These are phyloP conservation scores for Macrochelys suwanniensis DNA, from an alignment of 2,797 vertebrate species.

Conservation along the genomic window DNA sequence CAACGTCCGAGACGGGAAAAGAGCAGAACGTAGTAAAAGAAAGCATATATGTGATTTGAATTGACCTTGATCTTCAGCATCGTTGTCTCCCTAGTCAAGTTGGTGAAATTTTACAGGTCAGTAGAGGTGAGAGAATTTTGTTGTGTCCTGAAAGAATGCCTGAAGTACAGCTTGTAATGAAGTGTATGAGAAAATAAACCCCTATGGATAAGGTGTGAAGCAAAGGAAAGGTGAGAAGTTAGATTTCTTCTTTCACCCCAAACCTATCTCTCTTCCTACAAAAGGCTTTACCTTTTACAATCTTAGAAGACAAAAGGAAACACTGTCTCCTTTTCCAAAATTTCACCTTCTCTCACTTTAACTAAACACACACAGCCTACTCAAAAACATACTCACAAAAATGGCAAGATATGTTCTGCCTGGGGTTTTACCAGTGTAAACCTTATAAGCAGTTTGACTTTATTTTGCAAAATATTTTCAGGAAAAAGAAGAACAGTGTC, in stretches of 20 bases:
- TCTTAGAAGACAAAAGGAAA: not conserved
- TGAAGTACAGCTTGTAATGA: not conserved
- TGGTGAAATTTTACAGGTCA: not conserved
- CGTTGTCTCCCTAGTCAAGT: not conserved
- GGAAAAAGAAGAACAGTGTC: not conserved
- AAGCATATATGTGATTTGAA: not conserved
- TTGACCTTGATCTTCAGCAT: not conserved
- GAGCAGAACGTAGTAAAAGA: not conserved
- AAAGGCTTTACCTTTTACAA: not conserved
- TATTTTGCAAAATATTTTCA: not conserved
- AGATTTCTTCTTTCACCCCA: not conserved
- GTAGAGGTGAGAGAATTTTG: not conserved
- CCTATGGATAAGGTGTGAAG: not conserved
- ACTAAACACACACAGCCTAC: not conserved
- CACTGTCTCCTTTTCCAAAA: not conserved
- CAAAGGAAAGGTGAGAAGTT: slow-evolving; percentile 9
- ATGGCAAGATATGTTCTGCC: not conserved
- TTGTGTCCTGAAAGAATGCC: not conserved
- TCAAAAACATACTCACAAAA: not conserved
- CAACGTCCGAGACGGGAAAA: not conserved
- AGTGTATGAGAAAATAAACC: not conserved
- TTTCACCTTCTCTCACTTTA: not conserved
- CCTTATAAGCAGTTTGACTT: not conserved
- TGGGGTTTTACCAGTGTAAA: not conserved
- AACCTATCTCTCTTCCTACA: not conserved